Evolutionary conservation across 2,797 vertebrate genomes (phyloP).

Genomic region (Uromys caudimaculatus): DNA sequence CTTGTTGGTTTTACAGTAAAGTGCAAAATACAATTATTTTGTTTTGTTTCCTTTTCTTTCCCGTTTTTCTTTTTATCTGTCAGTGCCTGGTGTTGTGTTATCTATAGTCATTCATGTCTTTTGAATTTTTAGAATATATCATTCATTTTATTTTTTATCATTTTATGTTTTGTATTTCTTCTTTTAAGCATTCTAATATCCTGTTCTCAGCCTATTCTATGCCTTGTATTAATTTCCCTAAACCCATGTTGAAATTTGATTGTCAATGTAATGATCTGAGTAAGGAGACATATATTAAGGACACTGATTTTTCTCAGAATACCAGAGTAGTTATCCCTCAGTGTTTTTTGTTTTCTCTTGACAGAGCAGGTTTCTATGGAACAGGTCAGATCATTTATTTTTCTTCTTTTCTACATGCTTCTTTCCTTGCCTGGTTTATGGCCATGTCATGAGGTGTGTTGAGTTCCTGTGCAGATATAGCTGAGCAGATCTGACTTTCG

Average conservation of each 20-base stretch:
- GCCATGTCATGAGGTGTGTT: neutral
- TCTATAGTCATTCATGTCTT: neutral
- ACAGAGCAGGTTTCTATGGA: neutral
- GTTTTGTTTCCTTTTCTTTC: neutral
- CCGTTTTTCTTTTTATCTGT: neutral
- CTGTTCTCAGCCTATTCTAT: rapidly evolving
- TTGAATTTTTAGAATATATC: neutral
- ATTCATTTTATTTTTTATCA: neutral
- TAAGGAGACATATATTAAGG: neutral
- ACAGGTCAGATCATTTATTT: too few relatives aligned
- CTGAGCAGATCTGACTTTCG: neutral
- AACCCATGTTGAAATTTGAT: neutral
- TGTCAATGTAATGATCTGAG: too few relatives aligned
- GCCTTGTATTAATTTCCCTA: neutral
- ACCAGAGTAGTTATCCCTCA: neutral
- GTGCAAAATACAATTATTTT: neutral
- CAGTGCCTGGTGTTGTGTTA: neutral
- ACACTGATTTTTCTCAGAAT: neutral
- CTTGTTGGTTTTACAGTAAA: neutral
- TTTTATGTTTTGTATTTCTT: neutral
- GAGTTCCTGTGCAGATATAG: too few relatives aligned
- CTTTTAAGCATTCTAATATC: neutral
- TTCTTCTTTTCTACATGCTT: neutral
- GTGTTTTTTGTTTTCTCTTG: neutral
- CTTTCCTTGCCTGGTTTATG: neutral